A percentile compares a stretch with the other conserved stretches of the same genome.
Evolutionary conservation across 2,113 vertebrate genomes (phyloP).

Genomic region (Sus scrofa): T2T-Sscrofa CM000817.6:133018501-133019000

Average conservation of each 20-base stretch:
- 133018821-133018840: slow-evolving; percentile 72
- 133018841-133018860: slow-evolving; percentile 45
- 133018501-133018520: slow-evolving; percentile 43
- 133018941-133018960: neutral
- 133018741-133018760: slow-evolving; percentile 67
- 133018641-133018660: slow-evolving; percentile 81
- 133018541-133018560: slow-evolving; percentile 83
- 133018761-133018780: slow-evolving; percentile 68
- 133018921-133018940: neutral
- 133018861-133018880: slow-evolving; percentile 41
- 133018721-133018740: slow-evolving; percentile 50
- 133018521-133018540: slow-evolving; percentile 60
- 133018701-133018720: slow-evolving; percentile 60
- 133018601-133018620: slow-evolving; percentile 84
- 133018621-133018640: slow-evolving; percentile 87
- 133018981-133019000: neutral
- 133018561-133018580: slow-evolving; percentile 87
- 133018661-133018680: slow-evolving; percentile 83
- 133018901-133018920: neutral
- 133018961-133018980: neutral
- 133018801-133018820: slow-evolving; percentile 79
- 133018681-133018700: slow-evolving; percentile 72
- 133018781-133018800: slow-evolving; percentile 76
- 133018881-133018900: accelerated
- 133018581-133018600: slow-evolving; percentile 88